Evolutionary conservation across 2,797 vertebrate species (phyloP).

Genomic region (Columba guinea): DNA sequence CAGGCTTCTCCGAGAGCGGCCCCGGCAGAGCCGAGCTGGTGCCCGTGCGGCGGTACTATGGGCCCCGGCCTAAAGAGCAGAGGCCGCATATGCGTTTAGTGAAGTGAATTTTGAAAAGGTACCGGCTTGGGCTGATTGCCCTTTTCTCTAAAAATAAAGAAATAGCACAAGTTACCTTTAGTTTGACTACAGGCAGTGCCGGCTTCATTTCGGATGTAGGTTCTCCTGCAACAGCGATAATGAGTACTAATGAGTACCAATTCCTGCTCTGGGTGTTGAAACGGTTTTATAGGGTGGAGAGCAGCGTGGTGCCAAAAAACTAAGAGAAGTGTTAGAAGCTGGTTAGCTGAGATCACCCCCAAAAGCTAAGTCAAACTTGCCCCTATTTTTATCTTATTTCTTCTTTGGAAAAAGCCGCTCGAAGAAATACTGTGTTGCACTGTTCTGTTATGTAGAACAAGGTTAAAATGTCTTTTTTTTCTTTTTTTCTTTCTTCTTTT

Average conservation of each 20-base stretch:
- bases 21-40: not conserved
- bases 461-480: not conserved
- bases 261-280: too few species aligned
- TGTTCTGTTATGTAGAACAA: not conserved
- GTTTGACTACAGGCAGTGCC: not conserved
- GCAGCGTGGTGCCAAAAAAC: not conserved
- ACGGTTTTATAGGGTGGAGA: not conserved
- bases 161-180: not conserved
- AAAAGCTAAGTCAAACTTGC: not conserved
- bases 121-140: accelerated
- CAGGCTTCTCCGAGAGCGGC: not conserved
- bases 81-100: accelerated
- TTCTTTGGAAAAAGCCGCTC: not conserved
- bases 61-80: accelerated
- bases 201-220: too few species aligned
- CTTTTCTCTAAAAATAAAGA: not conserved
- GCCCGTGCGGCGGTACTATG: accelerated
- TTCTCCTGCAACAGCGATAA: accelerated
- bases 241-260: accelerated
- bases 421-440: not conserved
- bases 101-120: accelerated
- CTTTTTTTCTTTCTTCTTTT: too few species aligned
- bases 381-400: not conserved
- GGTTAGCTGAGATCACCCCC: not conserved
- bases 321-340: not conserved